phyloP scores from a whole-genome alignment of 2,113 vertebrate species.

The Xiphophorus hellerii region DNA sequence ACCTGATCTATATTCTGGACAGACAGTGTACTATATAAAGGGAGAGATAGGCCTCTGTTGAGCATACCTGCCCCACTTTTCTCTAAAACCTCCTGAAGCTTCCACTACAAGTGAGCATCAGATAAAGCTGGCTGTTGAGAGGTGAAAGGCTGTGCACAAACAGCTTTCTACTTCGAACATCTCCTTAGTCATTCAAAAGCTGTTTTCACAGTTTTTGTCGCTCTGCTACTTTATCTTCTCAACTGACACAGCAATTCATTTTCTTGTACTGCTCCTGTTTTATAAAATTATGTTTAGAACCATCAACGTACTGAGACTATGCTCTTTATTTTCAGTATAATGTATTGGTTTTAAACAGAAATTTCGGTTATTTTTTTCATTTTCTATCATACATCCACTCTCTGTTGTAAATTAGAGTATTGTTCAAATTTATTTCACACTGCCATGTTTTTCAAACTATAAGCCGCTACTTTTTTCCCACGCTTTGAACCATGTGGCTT shows the following conservation, averaged over 20 bases:
- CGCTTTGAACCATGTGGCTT: too few species aligned
- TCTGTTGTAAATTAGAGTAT: too few species aligned
- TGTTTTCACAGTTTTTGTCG: neutral
- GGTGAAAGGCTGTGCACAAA: constrained; percentile 40
- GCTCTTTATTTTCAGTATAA: too few species aligned
- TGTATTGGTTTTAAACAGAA: too few species aligned
- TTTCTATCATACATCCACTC: too few species aligned
- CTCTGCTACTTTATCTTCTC: constrained; percentile 13
- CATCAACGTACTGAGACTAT: too few species aligned
- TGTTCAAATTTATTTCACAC: too few species aligned
- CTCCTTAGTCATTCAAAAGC: constrained; percentile 25
- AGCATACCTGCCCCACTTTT: constrained; percentile 70
- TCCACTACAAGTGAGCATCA: constrained; percentile 29
- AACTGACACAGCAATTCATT: constrained; percentile 5
- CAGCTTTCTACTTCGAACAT: neutral
- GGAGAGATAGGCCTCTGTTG: constrained; percentile 61
- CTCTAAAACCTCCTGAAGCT: constrained; percentile 63
- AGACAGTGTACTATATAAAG: constrained; percentile 71
- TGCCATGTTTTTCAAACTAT: too few species aligned
- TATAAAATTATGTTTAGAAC: too few species aligned
- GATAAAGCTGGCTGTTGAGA: constrained; percentile 56
- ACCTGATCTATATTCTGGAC: constrained; percentile 78
- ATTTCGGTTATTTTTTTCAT: too few species aligned
- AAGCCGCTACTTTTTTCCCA: too few species aligned
- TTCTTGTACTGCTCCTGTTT: too few species aligned